phyloP scores from a whole-genome alignment of 2,797 vertebrate species.

The Poecile montanus region DNA sequence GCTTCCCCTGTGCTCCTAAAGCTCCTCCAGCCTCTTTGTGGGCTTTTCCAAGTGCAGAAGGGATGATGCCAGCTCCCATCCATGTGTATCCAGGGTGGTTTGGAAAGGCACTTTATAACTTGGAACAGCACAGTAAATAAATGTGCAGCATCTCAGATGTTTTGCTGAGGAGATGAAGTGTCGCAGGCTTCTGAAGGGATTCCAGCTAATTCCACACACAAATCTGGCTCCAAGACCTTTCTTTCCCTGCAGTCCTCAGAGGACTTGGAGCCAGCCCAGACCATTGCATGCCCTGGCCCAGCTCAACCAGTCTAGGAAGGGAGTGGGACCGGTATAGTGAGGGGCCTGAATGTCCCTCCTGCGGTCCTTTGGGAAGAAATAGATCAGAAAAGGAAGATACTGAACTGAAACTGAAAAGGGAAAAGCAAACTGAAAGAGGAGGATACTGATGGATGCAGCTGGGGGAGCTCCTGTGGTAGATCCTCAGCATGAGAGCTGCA shows the following conservation, averaged over 20 bases:
- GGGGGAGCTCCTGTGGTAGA: neutral
- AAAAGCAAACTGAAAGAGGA: no score
- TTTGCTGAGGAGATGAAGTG: neutral
- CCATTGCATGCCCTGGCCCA: neutral
- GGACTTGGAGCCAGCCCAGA: neutral
- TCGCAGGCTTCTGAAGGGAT: neutral
- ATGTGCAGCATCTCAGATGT: neutral
- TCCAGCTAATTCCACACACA: neutral
- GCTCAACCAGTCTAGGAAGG: neutral
- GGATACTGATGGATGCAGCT: neutral
- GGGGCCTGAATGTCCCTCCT: neutral
- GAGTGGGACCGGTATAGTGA: neutral
- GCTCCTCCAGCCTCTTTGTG: neutral
- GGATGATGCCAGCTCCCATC: neutral
- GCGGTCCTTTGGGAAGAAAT: neutral
- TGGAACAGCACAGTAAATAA: neutral
- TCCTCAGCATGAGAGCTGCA: neutral
- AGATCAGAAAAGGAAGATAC: neutral
- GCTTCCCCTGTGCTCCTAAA: neutral
- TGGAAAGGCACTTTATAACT: neutral
- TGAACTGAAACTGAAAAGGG: neutral
- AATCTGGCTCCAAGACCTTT: neutral
- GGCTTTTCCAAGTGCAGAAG: neutral
- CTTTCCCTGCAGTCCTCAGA: neutral
- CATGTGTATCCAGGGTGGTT: neutral